These are phyloP conservation scores for Miniopterus natalensis DNA, from an alignment of 2,113 vertebrate genomes.

Conservation along the genomic window DNA sequence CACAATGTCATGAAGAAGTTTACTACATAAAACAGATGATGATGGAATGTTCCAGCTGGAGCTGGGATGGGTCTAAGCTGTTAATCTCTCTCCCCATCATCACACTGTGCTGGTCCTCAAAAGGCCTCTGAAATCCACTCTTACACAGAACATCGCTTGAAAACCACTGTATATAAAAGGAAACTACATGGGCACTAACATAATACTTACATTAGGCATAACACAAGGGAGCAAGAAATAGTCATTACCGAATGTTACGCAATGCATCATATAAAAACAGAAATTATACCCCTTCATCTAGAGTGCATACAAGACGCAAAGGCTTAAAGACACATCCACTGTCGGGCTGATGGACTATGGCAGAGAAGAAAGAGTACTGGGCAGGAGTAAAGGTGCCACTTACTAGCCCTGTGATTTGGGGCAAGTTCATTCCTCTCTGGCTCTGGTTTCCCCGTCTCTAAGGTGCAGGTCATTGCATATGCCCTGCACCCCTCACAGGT, in stretches of 20 bases:
- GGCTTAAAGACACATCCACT: background rate
- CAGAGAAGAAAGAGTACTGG: background rate
- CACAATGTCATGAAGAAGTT: background rate
- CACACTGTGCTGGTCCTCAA: background rate
- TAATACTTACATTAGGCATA: background rate
- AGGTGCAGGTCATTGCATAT: background rate
- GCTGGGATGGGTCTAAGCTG: background rate
- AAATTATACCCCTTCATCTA: background rate
- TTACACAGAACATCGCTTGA: background rate
- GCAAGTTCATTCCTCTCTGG: background rate
- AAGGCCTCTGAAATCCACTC: background rate
- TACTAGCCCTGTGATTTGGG: background rate
- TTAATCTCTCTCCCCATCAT: background rate
- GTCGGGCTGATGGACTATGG: background rate
- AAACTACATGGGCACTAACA: background rate
- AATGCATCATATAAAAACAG: background rate
- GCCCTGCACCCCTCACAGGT: background rate
- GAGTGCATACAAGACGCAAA: background rate
- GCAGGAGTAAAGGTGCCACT: too few species aligned
- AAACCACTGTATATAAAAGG: background rate
- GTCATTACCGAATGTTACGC: background rate
- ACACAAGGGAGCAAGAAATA: background rate
- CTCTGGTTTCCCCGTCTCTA: background rate
- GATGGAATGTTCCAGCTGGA: background rate
- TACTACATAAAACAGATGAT: background rate